Base-by-base conservation (phyloP, 1,140 invertebrate species). In the Drosophila equinoxialis region DNA sequence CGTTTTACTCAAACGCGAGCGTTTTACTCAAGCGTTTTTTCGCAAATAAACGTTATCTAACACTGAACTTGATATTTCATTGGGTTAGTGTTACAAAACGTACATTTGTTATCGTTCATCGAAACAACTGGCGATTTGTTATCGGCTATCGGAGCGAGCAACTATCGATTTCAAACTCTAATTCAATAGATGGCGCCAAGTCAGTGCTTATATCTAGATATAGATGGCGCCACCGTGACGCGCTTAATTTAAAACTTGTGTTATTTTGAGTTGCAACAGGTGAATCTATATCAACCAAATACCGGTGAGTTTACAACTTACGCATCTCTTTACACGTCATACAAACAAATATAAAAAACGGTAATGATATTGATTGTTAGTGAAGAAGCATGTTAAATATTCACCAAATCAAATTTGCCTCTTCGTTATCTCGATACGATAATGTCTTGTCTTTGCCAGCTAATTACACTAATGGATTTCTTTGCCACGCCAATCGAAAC, bases 391-490 rank as follows among this genome's bases (percentile, higher is more conserved):
- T 87, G 83, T 59, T 69, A 41, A 55, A 35, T 45, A 48, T 51
- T 55, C 26, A 68, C 55, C 7, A 65, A 67, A 57, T 65, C 41
- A 35, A 60, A 41, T 60, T 73, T 35, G 41, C 20, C 37, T 65
- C 30, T 41, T 35, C 33, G 26, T 14, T 35, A 23, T 45, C 45
- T 14, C 7, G 14, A 14, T 20, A 10, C 57, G 20, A 42, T 45
- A 48, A 37, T 57, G 6, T 17, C 3, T 62, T 62, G 60, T 62
- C 35, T 51, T 45, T 64, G 61, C 26, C n/a, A 33, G 57, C 8
- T 68, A 87, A 87, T 87, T 87, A 87, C 72, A 72, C 67, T 87
- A 87, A 87, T 87, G 84, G 61, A 57, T 67, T 35, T 35, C 37
- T 62, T 59, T 83, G 84, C 84, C 83, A 89, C 72, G 83, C 81